Evolutionary conservation across 1,140 invertebrate species (phyloP), one percentile per base, ranked within the genome.

Genomic region (Nasonia giraulti): DNA sequence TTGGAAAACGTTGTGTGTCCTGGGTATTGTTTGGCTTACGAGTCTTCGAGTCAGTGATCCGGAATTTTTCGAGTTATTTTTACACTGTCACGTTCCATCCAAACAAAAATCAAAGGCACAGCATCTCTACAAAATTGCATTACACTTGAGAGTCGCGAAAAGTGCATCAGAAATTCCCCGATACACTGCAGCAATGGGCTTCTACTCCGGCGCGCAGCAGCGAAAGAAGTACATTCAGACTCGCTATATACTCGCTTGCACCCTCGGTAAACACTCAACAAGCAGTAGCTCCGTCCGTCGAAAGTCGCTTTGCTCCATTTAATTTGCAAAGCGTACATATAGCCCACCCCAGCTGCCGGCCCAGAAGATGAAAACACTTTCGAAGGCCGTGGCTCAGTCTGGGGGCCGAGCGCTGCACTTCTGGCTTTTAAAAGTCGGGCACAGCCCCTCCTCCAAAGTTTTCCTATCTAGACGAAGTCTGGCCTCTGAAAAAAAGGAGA

Each of bases 281-380:
- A 62, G 55, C 55, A 62, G 20, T 62, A 62, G 55, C 55, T 62
- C 44, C 47, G 2, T 14, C 50, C 37, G 79, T 71, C 69, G 68
- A 81, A 81, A 73, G 68, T 62, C 80, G 44, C 80, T 37, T 37
- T 20, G 23, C 44, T n/a, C 31, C 80, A 62, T 75, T 82, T 82
- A 75, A 82, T 82, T 81, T 81, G 80, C 74, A 73, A 50, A 74
- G 23, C 27, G 27, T 12, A 71, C 17, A 62, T n/a, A n/a, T 62
- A 44, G 0, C 11, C 40, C 11, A 1, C 17, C 37, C 11, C 27
- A 1, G 27, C 27, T 20, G 17, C 75, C 76, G 50, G 0, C 8
- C 50, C 31, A 77, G 80, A 47, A 76, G 82, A 68, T 83, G 82
- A 83, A 83, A 83, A 83, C 74, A 47, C 82, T 77, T 76, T 77